Conservation (phyloP, 23 tunicate species). For the Phallusia fumigata region DNA sequence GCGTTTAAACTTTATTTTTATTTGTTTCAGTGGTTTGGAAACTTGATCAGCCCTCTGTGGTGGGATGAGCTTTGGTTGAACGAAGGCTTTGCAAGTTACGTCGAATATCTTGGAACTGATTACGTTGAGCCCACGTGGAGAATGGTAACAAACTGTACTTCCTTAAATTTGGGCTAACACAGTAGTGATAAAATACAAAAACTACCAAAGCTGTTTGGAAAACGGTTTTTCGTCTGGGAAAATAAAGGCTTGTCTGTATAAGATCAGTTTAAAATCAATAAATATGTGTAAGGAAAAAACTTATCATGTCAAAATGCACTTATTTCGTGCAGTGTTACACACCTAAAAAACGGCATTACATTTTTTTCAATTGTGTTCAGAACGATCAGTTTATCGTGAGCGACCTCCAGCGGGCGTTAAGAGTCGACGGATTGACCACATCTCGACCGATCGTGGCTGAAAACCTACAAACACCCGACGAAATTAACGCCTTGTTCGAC, state of each 20-base stretch:
- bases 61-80: conserved; percentile 90
- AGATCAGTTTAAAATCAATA: no score
- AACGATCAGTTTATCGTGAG: conserved; percentile 43
- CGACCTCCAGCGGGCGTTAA: conserved; percentile 59
- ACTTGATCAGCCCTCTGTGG: conserved; percentile 68
- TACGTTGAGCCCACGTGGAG: conserved; percentile 49
- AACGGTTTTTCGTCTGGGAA: no score
- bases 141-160: no score
- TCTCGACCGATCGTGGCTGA: conserved; percentile 70
- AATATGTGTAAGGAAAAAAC: no score
- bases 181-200: no score
- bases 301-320: no score
- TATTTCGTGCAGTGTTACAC: no score
- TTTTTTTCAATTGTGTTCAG: conserved; percentile 9
- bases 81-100: conserved; percentile 76
- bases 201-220: no score
- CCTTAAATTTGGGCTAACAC: no score
- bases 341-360: no score
- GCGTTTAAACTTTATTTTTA: no score
- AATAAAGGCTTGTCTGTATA: no score
- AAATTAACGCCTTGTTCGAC: conserved; percentile 60
- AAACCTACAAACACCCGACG: conserved; percentile 25
- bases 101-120: conserved; percentile 43
- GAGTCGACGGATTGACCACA: conserved; percentile 55
- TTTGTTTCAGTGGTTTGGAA: conserved; percentile 74